phyloP scores from a whole-genome alignment of 2,113 vertebrate species.

The Paracanthobrama guichenoti region DNA sequence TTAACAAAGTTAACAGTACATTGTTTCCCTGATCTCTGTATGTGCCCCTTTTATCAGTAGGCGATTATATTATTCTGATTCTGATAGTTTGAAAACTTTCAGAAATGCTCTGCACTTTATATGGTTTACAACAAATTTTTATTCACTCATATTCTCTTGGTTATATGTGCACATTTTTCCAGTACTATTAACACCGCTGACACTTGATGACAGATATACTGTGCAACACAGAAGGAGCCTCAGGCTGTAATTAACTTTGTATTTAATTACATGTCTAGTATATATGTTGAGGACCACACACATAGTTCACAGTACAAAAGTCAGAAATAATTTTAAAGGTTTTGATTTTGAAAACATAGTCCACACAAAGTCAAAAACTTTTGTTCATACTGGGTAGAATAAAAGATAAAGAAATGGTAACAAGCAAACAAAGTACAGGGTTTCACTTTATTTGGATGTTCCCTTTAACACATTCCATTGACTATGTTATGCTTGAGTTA shows the following conservation, averaged over 20 bases:
- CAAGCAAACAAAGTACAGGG: neutral
- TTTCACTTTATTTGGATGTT: too few relatives aligned
- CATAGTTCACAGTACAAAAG: constrained; percentile 18
- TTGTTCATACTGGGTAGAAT: neutral
- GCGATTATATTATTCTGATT: neutral
- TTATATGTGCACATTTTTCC: neutral
- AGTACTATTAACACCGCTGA: neutral
- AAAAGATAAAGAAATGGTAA: neutral
- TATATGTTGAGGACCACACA: constrained; percentile 10
- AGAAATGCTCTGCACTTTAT: neutral
- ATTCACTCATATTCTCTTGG: neutral
- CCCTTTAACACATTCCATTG: too few relatives aligned
- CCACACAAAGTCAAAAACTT: neutral
- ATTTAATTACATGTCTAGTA: constrained; percentile 14
- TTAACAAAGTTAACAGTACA: neutral
- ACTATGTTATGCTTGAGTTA: too few relatives aligned
- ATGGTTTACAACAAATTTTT: neutral
- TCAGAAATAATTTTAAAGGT: neutral
- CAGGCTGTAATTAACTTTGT: neutral
- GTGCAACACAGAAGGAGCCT: neutral
- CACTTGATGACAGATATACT: constrained; percentile 20
- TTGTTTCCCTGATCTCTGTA: neutral
- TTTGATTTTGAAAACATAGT: neutral
- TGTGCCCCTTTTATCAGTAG: neutral
- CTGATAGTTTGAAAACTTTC: neutral